Evolutionary conservation across 1,140 invertebrate species (phyloP).

Genomic region (Drosophila kohkoa): DNA sequence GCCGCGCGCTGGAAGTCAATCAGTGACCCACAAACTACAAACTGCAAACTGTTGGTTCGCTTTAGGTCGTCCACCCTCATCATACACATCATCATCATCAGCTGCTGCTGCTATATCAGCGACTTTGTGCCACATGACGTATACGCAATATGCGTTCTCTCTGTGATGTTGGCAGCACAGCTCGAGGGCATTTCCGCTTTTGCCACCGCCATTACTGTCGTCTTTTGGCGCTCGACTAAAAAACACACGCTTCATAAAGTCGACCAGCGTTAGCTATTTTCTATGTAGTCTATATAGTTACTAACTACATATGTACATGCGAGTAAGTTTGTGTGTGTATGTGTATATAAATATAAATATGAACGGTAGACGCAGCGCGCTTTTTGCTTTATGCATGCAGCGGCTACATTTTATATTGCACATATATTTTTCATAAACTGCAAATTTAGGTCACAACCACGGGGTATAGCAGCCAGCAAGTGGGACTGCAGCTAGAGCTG

Average conservation of each 20-base stretch:
- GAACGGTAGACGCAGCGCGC: constrained; percentile 27
- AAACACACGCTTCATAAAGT: constrained; percentile 43
- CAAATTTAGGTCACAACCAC: constrained; percentile 74
- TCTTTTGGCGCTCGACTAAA: constrained; percentile 56
- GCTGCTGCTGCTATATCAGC: background rate
- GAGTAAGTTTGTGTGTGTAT: constrained; percentile 6
- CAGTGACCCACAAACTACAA: constrained; percentile 21
- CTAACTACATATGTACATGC: background rate
- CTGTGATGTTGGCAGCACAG: constrained; percentile 45
- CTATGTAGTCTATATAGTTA: background rate
- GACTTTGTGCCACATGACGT: constrained; percentile 38
- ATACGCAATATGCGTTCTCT: constrained; percentile 38
- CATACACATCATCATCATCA: background rate
- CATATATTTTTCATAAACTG: constrained; percentile 80
- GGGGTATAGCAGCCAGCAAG: constrained; percentile 52
- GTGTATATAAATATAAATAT: constrained; percentile 60
- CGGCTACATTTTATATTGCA: constrained; percentile 66
- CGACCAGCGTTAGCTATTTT: constrained; percentile 30
- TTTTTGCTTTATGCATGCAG: constrained; percentile 66
- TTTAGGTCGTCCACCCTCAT: constrained; percentile 10
- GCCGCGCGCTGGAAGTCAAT: constrained; percentile 6
- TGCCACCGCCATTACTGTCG: constrained; percentile 65
- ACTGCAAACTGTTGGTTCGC: constrained; percentile 5
- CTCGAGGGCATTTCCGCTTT: constrained; percentile 63
- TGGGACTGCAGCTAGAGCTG: constrained; percentile 1